These are phyloP conservation scores for Trissolcus brochymenae DNA, from an alignment of 2,888 invertebrate genomes.

Conservation along the genomic window DNA sequence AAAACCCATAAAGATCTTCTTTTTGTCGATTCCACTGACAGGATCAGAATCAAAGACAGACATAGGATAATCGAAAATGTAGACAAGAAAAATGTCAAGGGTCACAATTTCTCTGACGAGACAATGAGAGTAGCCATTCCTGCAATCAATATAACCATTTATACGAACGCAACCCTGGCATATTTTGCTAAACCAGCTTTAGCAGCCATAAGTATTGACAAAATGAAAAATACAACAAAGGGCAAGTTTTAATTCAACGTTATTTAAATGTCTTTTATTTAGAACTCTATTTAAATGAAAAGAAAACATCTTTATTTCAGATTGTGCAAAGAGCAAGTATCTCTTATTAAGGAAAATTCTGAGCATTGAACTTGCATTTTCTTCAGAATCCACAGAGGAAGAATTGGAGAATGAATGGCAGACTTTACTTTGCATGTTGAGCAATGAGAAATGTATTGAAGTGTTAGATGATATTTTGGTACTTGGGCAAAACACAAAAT, in stretches of 20 bases:
- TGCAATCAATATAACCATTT: constrained; percentile 84
- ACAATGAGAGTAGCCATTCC: constrained; percentile 85
- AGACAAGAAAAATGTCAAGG: constrained; percentile 72
- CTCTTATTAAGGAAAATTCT: constrained; percentile 66
- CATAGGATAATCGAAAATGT: constrained; percentile 62
- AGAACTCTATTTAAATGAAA: neutral
- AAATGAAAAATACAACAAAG: constrained; percentile 62
- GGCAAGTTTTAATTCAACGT: constrained; percentile 62
- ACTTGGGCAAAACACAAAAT: constrained; percentile 76
- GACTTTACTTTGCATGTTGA: constrained; percentile 61
- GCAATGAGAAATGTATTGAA: constrained; percentile 62
- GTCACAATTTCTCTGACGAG: constrained; percentile 81
- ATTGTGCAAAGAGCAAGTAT: constrained; percentile 65
- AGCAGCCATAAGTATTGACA: constrained; percentile 76
- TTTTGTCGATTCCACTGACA: constrained; percentile 63
- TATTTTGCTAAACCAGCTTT: constrained; percentile 83
- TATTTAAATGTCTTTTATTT: too few relatives aligned
- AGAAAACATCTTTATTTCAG: constrained; percentile 58
- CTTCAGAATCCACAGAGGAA: constrained; percentile 59
- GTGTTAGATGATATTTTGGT: constrained; percentile 64
- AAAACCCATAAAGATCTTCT: constrained; percentile 70
- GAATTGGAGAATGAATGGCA: constrained; percentile 67
- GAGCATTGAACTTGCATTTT: constrained; percentile 70
- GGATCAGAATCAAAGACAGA: constrained; percentile 65
- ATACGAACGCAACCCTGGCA: constrained; percentile 86